Conservation (phyloP, 1,140 invertebrate genomes). For the Cheumatopsyche charites region DNA sequence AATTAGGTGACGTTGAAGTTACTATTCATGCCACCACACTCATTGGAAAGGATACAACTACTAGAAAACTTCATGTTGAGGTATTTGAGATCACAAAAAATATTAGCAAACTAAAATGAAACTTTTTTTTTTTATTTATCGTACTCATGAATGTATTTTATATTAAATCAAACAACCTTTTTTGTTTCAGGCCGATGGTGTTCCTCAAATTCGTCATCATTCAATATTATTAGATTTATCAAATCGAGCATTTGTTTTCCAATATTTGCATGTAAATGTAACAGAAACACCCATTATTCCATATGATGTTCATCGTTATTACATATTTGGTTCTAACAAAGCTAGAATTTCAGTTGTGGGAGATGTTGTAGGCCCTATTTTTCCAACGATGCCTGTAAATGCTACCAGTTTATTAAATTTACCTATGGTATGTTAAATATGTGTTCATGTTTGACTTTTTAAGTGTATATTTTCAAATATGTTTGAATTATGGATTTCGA, state of each 20-base stretch:
- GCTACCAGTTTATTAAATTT: slow-evolving; percentile 79
- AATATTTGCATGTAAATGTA: slow-evolving; percentile 94
- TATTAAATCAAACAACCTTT: slow-evolving; percentile 45
- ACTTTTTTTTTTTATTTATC: not conserved
- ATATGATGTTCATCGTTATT: slow-evolving; percentile 87
- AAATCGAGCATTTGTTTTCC: slow-evolving; percentile 88
- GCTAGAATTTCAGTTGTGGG: slow-evolving; percentile 89
- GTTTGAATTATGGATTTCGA: not conserved
- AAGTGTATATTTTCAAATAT: not conserved
- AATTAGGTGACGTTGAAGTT: slow-evolving; percentile 80
- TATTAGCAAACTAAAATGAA: not conserved
- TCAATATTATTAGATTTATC: slow-evolving; percentile 90
- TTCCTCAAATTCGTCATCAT: slow-evolving; percentile 90
- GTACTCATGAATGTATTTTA: not conserved
- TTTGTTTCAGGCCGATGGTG: slow-evolving; percentile 77
- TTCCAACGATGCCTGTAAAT: slow-evolving; percentile 91
- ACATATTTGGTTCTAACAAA: slow-evolving; percentile 91
- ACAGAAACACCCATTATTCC: slow-evolving; percentile 90
- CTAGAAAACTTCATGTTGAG: slow-evolving; percentile 76
- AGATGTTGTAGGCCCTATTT: slow-evolving; percentile 93
- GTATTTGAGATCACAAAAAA: slow-evolving; percentile 53
- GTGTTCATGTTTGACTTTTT: not conserved
- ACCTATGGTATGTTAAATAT: slow-evolving; percentile 69
- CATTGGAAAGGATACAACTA: slow-evolving; percentile 80
- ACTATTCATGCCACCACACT: slow-evolving; percentile 84